phyloP scores from a whole-genome alignment of 2,113 vertebrate species.

The Aramus guarauna region DNA sequence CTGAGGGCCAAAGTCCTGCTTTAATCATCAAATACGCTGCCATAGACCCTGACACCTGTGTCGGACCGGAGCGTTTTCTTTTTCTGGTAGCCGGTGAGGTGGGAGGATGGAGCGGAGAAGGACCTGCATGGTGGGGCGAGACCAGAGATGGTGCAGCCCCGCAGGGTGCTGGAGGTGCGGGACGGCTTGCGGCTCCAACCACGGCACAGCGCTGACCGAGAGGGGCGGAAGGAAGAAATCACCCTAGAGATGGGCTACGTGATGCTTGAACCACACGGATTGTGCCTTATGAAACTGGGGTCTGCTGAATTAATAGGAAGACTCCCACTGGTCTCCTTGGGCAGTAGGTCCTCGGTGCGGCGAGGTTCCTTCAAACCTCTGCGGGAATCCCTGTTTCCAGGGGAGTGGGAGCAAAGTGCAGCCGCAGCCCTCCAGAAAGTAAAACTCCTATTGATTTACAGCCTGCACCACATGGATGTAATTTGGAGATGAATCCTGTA shows the following conservation, averaged over 20 bases:
- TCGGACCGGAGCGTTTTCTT: background rate
- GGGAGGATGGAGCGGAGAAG: background rate
- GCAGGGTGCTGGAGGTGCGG: background rate
- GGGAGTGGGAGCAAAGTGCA: background rate
- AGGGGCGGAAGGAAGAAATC: background rate
- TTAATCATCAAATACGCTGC: background rate
- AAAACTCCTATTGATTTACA: background rate
- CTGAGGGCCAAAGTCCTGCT: background rate
- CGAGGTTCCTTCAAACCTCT: background rate
- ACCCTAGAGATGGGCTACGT: rapidly evolving
- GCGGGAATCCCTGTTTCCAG: background rate
- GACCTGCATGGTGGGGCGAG: rapidly evolving
- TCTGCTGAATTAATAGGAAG: background rate
- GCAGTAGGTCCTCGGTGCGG: background rate
- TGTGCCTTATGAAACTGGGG: background rate
- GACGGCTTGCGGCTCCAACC: background rate
- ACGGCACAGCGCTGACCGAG: rapidly evolving
- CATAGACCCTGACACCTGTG: rapidly evolving
- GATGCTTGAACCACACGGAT: background rate
- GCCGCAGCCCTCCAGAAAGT: background rate
- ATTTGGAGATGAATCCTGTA: background rate
- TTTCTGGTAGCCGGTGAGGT: background rate
- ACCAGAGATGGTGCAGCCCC: background rate
- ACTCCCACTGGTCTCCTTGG: background rate
- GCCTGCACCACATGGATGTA: background rate